Base-by-base conservation (phyloP, 92 coral and sea anemone genomes). In the Bergia puertoricense region DNA sequence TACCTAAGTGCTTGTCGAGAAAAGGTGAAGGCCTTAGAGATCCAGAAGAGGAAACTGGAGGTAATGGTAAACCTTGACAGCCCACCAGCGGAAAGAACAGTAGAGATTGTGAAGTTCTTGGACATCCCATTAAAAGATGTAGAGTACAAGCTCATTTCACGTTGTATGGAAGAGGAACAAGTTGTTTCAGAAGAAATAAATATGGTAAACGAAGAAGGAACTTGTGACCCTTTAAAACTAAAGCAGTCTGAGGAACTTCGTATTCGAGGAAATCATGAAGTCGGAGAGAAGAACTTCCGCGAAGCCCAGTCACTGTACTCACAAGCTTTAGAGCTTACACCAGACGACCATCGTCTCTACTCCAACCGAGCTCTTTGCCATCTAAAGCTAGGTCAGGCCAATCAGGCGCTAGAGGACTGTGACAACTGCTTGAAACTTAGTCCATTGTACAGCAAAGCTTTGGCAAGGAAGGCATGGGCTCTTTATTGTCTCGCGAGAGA, bases 381-480 rank as follows among this genome's bases (percentile, higher is more conserved):
- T 78, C 76, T 95, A 42, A 91, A 91, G 86, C 85, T 93, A 23
- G 75, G 59, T 44, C 43, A 93, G 42, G 86, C 98, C 5, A 69
- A 81, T 56, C 37, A 87, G 30, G 98, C 98, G 8, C 89, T 95
- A 5, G 86, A 89, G 30, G 98, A 93, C 77, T 95, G 98, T 76
- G 88, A 90, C 30, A 88, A 54, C 9, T 95, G 98, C 54, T 89
- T 95, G 43, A 88, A 80, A 40, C 75, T 91, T 30, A 67, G 89
- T 22, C 85, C 91, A 39, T 5, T 30, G 45, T 89, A 81, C 89
- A 77, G 80, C 54, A 95, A 95, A 85, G 98, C 98, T 0, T 66
- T 95, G 81, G 86, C 20, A 85, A 91, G 96, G 8, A 95, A 95
- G 54, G 96, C 98, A 1, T 95, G 98, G 98, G 94, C 98, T 46